These are phyloP conservation scores for Sinocyclocheilus grahami DNA, from an alignment of 2,113 vertebrate species.

Conservation along the genomic window DNA sequence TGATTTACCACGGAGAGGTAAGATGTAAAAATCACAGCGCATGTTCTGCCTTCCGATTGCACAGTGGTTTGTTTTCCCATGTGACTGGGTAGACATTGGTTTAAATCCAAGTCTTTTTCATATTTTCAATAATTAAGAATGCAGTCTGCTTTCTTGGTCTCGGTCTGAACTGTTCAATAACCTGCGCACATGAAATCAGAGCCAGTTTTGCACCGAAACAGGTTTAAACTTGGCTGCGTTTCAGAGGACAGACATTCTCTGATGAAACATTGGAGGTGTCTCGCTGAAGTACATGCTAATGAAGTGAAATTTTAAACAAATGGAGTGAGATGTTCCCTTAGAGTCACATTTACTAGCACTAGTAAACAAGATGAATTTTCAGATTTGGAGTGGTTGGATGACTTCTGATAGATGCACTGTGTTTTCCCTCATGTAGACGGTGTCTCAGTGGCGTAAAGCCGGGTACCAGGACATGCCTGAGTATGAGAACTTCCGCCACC, in stretches of 20 bases:
- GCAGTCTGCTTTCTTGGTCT: conserved; percentile 10
- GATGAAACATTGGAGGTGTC: conserved; percentile 5
- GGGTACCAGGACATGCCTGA: conserved; percentile 96
- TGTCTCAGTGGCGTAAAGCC: conserved; percentile 94
- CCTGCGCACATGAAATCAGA: not conserved
- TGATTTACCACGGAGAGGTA: conserved; percentile 99
- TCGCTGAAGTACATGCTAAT: conserved; percentile 5
- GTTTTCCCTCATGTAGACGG: conserved; percentile 76
- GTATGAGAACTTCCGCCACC: conserved; percentile 93
- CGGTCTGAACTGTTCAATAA: not conserved
- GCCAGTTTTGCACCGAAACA: not conserved
- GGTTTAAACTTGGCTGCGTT: conserved; percentile 3
- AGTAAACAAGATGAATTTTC: not conserved
- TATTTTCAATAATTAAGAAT: conserved; percentile 16
- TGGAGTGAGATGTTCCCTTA: conserved; percentile 9
- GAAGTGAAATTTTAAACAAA: not conserved
- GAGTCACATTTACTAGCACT: not conserved
- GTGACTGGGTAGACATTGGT: not conserved
- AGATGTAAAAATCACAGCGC: conserved; percentile 38
- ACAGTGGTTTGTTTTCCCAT: not conserved
- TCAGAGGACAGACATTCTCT: not conserved
- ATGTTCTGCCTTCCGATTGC: not conserved
- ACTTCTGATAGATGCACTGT: not conserved
- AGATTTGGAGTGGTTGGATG: not conserved
- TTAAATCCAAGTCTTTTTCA: not conserved